These are phyloP conservation scores for Yponomeuta malinellus DNA, from an alignment of 2,888 invertebrate species.

Conservation along the genomic window DNA sequence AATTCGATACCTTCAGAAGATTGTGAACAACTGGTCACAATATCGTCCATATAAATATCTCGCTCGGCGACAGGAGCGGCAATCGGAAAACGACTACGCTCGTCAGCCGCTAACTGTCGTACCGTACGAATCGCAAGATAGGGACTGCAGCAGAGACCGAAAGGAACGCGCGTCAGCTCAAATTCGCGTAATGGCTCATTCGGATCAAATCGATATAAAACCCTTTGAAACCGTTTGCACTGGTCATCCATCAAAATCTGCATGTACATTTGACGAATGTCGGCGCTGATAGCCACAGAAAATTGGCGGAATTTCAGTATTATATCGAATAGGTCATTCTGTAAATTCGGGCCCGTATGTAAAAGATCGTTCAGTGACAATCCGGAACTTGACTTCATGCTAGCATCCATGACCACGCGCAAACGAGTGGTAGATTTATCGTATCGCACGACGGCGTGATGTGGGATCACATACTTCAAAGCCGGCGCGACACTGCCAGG, in stretches of 20 bases:
- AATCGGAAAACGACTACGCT: background rate
- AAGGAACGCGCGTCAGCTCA: constrained; percentile 5
- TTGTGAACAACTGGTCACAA: background rate
- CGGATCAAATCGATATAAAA: constrained; percentile 1
- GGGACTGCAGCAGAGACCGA: constrained; percentile 8
- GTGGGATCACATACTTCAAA: constrained; percentile 12
- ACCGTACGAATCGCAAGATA: constrained; percentile 1
- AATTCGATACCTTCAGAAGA: background rate
- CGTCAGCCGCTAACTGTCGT: background rate
- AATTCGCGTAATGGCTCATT: background rate
- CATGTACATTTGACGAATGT: constrained; percentile 16
- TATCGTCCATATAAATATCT: background rate
- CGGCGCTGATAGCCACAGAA: constrained; percentile 4
- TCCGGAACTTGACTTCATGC: constrained; percentile 13
- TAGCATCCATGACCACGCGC: constrained; percentile 14
- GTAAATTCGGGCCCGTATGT: constrained; percentile 15
- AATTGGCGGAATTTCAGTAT: constrained; percentile 11
- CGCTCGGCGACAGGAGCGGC: background rate
- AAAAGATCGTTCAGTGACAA: constrained; percentile 13
- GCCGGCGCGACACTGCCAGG: background rate
- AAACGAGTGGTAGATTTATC: constrained; percentile 12
- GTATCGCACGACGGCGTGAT: constrained; percentile 12
- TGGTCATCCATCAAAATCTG: constrained; percentile 2
- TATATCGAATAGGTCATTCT: constrained; percentile 12
- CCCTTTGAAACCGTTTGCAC: constrained; percentile 2